These are phyloP conservation scores for Mystacornis crossleyi DNA, from an alignment of 2,113 vertebrate genomes.

Conservation along the genomic window DNA sequence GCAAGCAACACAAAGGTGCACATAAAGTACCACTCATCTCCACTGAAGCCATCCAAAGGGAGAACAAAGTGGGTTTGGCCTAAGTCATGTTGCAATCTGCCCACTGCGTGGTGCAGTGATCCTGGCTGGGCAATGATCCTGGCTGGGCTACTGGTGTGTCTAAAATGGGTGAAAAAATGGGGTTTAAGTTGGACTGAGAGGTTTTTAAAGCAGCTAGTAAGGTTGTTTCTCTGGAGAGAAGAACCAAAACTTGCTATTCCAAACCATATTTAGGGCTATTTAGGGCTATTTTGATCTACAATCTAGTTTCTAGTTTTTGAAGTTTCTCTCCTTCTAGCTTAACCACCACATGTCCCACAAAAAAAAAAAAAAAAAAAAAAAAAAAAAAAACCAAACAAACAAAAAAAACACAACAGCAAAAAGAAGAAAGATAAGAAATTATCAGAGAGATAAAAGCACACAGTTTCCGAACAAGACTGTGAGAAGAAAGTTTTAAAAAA, in stretches of 20 bases:
- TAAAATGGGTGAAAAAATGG: background rate
- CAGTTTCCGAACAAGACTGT: background rate
- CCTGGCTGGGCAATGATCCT: background rate
- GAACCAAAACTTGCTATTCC: background rate
- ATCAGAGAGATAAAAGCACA: background rate
- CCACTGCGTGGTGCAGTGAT: background rate
- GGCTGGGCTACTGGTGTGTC: accelerated
- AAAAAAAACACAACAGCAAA: too few relatives aligned
- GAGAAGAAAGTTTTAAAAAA: background rate
- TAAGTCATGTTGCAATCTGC: background rate
- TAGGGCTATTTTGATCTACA: background rate
- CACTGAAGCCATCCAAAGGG: background rate
- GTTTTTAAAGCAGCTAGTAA: background rate
- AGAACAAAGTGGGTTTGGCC: background rate
- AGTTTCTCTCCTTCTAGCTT: background rate
- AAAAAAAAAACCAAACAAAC: too few relatives aligned
- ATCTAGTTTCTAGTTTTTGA: background rate
- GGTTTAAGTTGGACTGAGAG: background rate
- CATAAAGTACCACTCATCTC: background rate
- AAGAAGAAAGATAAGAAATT: background rate
- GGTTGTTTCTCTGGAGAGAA: background rate
- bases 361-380: too few relatives aligned
- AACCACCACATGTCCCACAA: background rate
- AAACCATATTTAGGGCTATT: background rate
- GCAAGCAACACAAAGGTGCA: background rate